A percentile compares a stretch with the other conserved stretches of the same genome.
Conservation (phyloP, 2,888 invertebrate species). For the Caenorhabditis angaria region DNA sequence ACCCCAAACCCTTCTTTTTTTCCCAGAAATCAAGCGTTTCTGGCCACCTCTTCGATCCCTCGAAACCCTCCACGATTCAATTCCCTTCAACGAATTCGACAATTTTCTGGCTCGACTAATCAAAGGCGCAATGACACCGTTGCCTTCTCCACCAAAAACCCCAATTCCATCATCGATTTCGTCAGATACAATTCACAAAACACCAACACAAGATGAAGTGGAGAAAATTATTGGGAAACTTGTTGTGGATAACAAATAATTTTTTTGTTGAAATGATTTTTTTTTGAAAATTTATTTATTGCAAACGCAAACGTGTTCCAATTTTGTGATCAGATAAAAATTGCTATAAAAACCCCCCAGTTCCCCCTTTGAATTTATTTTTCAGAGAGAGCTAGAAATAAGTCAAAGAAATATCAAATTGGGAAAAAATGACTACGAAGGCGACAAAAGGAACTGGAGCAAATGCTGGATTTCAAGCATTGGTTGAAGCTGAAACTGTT, state of each 20-base stretch:
- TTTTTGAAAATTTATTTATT: background rate
- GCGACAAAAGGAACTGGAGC: too few species aligned
- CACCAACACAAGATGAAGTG: constrained; percentile 39
- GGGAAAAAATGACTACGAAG: too few species aligned
- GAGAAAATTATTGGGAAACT: constrained; percentile 32
- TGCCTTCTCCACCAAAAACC: constrained; percentile 54
- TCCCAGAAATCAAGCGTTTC: constrained; percentile 73
- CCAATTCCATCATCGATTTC: constrained; percentile 40
- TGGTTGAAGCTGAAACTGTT: constrained; percentile 36
- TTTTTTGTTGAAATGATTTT: background rate
- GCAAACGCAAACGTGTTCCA: background rate
- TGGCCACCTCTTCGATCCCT: constrained; percentile 94
- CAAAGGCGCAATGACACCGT: constrained; percentile 44
- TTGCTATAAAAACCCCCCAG: background rate
- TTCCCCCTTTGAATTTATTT: background rate
- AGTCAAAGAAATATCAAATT: background rate
- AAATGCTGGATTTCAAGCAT: constrained; percentile 19
- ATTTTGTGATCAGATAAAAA: background rate
- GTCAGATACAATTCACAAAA: constrained; percentile 33
- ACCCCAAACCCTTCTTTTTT: constrained; percentile 5
- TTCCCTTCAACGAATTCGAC: constrained; percentile 48
- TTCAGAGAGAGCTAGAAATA: too few species aligned
- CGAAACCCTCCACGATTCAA: constrained; percentile 90
- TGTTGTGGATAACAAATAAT: constrained; percentile 11
- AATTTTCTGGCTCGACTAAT: constrained; percentile 45